Evolutionary conservation across 2,888 invertebrate species (phyloP).

Genomic region (Scrobipalpa atriplicella): DNA sequence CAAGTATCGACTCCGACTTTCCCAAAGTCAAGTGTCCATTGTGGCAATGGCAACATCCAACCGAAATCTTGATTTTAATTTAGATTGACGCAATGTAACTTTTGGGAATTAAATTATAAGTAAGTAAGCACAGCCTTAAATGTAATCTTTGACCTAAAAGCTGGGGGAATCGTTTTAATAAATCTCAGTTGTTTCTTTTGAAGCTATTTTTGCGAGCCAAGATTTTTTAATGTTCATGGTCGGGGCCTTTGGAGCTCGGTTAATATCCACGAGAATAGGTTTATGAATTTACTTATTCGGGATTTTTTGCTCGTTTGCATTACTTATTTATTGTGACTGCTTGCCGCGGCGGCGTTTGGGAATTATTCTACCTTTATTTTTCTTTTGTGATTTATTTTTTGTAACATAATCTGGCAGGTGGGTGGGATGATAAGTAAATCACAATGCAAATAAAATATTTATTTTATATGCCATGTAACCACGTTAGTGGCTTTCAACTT

Average conservation of each 20-base stretch:
- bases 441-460: background rate
- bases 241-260: background rate
- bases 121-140: constrained; percentile 23
- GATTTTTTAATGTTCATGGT: constrained; percentile 18
- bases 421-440: background rate
- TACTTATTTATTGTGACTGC: constrained; percentile 26
- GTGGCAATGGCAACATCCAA: constrained; percentile 15
- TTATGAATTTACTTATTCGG: constrained; percentile 22
- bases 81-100: constrained; percentile 20
- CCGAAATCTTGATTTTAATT: constrained; percentile 22
- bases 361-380: constrained; percentile 4
- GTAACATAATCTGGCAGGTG: constrained; percentile 4
- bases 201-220: constrained; percentile 18
- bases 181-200: constrained; percentile 17
- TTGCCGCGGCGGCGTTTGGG: constrained; percentile 6
- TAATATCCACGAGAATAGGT: constrained; percentile 5
- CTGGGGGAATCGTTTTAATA: constrained; percentile 18
- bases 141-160: constrained; percentile 27
- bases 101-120: constrained; percentile 22
- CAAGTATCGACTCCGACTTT: background rate
- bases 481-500: no score
- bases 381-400: background rate
- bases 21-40: background rate
- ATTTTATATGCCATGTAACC: background rate
- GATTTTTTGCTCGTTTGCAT: constrained; percentile 23